A percentile compares a stretch with the other conserved stretches of the same genome.
Evolutionary conservation across 2,888 invertebrate genomes (phyloP).

Genomic region (Theretra japonica): DNA sequence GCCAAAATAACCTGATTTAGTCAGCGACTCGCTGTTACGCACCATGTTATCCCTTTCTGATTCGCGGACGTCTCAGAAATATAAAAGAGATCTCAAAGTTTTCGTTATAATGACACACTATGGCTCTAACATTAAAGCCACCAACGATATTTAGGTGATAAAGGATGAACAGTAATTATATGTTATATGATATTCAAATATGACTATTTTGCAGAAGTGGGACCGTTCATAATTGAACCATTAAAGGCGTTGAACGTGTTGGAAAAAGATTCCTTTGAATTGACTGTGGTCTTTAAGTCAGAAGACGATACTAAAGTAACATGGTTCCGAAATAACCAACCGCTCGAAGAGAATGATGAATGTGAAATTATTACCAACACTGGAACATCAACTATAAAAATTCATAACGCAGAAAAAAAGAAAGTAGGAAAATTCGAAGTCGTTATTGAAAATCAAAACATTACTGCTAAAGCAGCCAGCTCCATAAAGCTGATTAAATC

Average conservation of each 20-base stretch:
- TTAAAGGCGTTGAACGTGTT: slow-evolving; percentile 90
- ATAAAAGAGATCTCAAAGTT: no score
- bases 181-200: slow-evolving; percentile 32
- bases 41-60: no score
- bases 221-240: slow-evolving; percentile 89
- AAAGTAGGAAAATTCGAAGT: slow-evolving; percentile 96
- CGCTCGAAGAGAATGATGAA: slow-evolving; percentile 87
- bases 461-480: slow-evolving; percentile 92
- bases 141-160: neutral
- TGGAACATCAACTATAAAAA: slow-evolving; percentile 86
- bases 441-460: slow-evolving; percentile 89
- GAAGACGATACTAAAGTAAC: slow-evolving; percentile 89
- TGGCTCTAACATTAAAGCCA: no score
- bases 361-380: slow-evolving; percentile 85
- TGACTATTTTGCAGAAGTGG: slow-evolving; percentile 76
- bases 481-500: slow-evolving; percentile 90
- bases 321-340: slow-evolving; percentile 94
- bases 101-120: no score
- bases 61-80: no score
- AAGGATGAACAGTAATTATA: slow-evolving; percentile 47
- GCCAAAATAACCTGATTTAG: no score
- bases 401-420: slow-evolving; percentile 88
- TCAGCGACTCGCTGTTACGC: no score
- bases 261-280: slow-evolving; percentile 87
- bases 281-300: slow-evolving; percentile 90